A percentile compares a stretch with the other conserved stretches of the same genome.
Conservation (phyloP, 1,140 invertebrate species). For the Zaprionus capensis region DNA sequence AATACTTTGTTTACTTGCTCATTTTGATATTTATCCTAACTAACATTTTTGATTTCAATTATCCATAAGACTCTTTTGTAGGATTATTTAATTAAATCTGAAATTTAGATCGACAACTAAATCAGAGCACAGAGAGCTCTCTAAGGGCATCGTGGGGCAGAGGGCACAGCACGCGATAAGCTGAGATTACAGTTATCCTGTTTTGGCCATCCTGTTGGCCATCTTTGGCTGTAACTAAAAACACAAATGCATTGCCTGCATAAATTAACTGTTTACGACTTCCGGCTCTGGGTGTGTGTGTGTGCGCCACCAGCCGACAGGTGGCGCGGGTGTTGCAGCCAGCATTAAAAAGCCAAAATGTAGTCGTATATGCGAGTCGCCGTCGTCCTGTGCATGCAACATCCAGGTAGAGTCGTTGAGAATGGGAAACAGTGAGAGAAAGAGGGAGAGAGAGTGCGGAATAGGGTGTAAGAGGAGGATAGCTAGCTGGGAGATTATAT, state of each 20-base stretch:
- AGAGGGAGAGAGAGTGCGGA: neutral
- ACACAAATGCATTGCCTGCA: slow-evolving; percentile 76
- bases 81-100: neutral
- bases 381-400: slow-evolving; percentile 16
- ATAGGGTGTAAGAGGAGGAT: slow-evolving; percentile 10
- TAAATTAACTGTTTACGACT: slow-evolving; percentile 81
- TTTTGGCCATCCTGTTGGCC: slow-evolving; percentile 49
- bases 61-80: neutral
- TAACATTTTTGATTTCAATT: neutral
- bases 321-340: slow-evolving; percentile 24
- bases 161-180: neutral
- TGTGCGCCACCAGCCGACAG: neutral
- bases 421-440: neutral
- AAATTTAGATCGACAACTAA: neutral
- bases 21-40: too few relatives aligned
- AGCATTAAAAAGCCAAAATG: slow-evolving; percentile 76
- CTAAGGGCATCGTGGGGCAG: neutral
- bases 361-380: slow-evolving; percentile 46
- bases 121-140: neutral
- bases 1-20: too few relatives aligned
- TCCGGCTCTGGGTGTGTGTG: slow-evolving; percentile 50
- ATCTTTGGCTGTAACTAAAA: slow-evolving; percentile 73
- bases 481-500: slow-evolving; percentile 55
- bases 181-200: slow-evolving; percentile 37
- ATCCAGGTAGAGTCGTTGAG: slow-evolving; percentile 11